These are phyloP conservation scores for Phalacrocorax aristotelis DNA, from an alignment of 2,113 vertebrate genomes.

Conservation along the genomic window DNA sequence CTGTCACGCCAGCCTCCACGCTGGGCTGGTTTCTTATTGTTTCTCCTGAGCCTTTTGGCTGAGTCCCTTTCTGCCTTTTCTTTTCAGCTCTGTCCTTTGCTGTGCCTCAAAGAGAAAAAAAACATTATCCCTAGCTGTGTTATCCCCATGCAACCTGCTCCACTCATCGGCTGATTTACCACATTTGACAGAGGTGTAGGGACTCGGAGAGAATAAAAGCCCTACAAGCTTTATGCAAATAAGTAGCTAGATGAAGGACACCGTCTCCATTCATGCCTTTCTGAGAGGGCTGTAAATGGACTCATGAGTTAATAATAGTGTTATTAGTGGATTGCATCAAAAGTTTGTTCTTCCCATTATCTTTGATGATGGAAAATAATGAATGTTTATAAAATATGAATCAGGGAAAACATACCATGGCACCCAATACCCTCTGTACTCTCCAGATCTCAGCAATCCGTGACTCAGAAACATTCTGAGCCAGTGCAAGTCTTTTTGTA, in stretches of 20 bases:
- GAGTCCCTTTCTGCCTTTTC: slow-evolving; percentile 36
- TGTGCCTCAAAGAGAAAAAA: slow-evolving; percentile 29
- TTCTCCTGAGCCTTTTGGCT: slow-evolving; percentile 30
- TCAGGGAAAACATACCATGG: background rate
- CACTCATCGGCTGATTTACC: background rate
- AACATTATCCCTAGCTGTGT: background rate
- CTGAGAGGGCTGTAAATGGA: background rate
- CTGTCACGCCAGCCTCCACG: background rate
- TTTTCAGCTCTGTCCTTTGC: slow-evolving; percentile 53
- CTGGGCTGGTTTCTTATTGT: background rate
- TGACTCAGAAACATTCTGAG: background rate
- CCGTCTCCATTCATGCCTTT: background rate
- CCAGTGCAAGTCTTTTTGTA: background rate
- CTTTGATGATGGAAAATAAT: background rate
- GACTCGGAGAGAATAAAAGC: background rate
- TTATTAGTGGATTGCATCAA: background rate
- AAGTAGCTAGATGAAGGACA: background rate
- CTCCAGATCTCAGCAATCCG: background rate
- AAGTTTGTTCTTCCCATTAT: background rate
- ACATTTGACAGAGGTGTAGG: background rate
- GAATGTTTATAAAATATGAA: background rate
- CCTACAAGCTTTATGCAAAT: background rate
- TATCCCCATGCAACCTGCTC: background rate
- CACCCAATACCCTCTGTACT: background rate
- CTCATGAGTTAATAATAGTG: background rate